Conservation (phyloP, 2,113 vertebrate species). For the Ovibos moschatus region DNA sequence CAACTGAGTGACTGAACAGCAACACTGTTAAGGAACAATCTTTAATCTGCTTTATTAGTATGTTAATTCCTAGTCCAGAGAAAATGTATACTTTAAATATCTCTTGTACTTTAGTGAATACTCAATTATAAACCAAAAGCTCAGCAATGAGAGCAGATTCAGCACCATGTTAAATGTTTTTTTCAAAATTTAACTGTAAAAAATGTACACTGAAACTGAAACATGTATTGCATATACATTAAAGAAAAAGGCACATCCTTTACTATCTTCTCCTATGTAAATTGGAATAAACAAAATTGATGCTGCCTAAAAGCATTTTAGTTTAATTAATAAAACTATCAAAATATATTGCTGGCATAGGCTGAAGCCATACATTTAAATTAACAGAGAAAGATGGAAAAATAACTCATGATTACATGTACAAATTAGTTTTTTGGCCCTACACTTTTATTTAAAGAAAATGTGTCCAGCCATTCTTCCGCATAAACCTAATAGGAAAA, state of each 20-base stretch:
- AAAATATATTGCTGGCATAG: not conserved
- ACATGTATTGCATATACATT: not conserved
- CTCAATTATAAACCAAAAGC: not conserved
- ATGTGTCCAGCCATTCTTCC: not conserved
- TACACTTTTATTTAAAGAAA: conserved; percentile 37
- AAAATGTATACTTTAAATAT: conserved; percentile 3
- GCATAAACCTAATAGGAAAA: conserved; percentile 43
- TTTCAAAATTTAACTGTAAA: not conserved
- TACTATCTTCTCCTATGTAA: not conserved
- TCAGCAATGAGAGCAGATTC: not conserved
- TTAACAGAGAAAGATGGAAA: conserved; percentile 1
- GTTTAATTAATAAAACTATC: conserved; percentile 13
- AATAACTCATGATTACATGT: conserved; percentile 27
- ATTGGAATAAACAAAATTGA: conserved; percentile 34
- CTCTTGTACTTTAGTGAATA: not conserved
- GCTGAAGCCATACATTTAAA: conserved; percentile 25
- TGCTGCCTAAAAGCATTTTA: not conserved
- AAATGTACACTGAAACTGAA: not conserved
- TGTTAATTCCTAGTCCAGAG: not conserved
- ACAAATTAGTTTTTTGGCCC: conserved; percentile 31
- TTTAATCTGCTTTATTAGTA: not conserved
- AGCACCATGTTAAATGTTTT: not conserved
- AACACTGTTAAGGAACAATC: not conserved
- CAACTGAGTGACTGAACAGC: not conserved
- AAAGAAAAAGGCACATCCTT: not conserved